These are phyloP conservation scores for Gymnarchus niloticus DNA, from an alignment of 2,113 vertebrate species.

Conservation along the genomic window DNA sequence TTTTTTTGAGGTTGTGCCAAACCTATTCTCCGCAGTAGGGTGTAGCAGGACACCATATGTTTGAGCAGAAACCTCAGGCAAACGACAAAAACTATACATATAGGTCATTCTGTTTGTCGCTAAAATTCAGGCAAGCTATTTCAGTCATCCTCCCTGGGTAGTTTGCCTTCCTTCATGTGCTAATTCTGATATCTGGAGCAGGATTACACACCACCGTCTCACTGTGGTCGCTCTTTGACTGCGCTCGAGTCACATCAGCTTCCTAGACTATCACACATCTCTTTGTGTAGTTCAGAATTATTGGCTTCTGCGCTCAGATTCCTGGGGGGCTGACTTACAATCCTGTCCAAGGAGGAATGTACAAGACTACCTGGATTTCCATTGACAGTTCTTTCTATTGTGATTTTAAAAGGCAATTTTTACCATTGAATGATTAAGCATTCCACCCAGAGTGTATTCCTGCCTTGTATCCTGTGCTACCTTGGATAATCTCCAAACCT, in stretches of 20 bases:
- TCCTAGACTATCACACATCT: neutral
- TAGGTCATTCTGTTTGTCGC: slow-evolving; percentile 34
- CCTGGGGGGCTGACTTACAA: neutral
- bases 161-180: slow-evolving; percentile 5
- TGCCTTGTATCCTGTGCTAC: no score
- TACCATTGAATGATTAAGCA: neutral
- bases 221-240: neutral
- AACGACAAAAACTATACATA: slow-evolving; percentile 27
- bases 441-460: no score
- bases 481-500: no score
- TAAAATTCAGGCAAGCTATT: slow-evolving; percentile 16
- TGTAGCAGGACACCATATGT: neutral
- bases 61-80: neutral
- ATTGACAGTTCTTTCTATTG: neutral
- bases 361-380: no score
- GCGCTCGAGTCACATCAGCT: neutral
- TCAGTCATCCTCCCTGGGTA: slow-evolving; percentile 18
- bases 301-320: neutral
- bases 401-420: neutral
- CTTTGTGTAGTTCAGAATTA: neutral
- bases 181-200: slow-evolving; percentile 18
- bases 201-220: neutral
- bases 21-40: neutral
- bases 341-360: neutral
- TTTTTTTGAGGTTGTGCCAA: neutral